phyloP scores from a whole-genome alignment of 2,113 vertebrate genomes.

The Tamias sibiricus region DNA sequence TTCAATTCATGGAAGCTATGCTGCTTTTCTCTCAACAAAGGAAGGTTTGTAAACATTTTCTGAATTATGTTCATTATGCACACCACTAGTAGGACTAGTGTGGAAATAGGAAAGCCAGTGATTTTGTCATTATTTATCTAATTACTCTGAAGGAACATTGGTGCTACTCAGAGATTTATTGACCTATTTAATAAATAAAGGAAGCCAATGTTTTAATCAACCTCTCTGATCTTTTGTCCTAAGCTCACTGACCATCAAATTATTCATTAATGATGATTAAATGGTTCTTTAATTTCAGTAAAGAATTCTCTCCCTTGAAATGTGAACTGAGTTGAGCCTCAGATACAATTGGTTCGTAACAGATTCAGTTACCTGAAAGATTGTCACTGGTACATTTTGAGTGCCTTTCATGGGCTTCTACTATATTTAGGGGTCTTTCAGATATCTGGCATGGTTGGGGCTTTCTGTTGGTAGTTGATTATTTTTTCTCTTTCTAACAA shows the following conservation, averaged over 20 bases:
- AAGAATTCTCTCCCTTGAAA: not conserved
- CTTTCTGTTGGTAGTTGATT: not conserved
- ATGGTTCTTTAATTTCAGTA: slow-evolving; percentile 5
- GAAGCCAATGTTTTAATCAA: not conserved
- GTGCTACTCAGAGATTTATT: not conserved
- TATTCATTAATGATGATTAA: not conserved
- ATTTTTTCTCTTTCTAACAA: not conserved
- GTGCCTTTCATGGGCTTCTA: not conserved
- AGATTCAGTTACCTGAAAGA: not conserved
- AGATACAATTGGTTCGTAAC: not conserved
- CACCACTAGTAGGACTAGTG: not conserved
- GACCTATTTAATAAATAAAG: not conserved
- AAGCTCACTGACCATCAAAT: not conserved
- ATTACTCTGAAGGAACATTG: not conserved
- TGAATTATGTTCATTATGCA: not conserved
- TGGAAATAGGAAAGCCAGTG: not conserved
- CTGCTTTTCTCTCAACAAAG: not conserved
- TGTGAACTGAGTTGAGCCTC: not conserved
- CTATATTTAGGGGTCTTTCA: not conserved
- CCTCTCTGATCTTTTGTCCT: not conserved
- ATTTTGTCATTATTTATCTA: not conserved
- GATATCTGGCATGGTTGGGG: not conserved
- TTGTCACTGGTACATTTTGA: not conserved
- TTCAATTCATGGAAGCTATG: not conserved
- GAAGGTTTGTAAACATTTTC: not conserved